Conservation (phyloP, 2,888 invertebrate genomes). For the Cantharis flavilabris region DNA sequence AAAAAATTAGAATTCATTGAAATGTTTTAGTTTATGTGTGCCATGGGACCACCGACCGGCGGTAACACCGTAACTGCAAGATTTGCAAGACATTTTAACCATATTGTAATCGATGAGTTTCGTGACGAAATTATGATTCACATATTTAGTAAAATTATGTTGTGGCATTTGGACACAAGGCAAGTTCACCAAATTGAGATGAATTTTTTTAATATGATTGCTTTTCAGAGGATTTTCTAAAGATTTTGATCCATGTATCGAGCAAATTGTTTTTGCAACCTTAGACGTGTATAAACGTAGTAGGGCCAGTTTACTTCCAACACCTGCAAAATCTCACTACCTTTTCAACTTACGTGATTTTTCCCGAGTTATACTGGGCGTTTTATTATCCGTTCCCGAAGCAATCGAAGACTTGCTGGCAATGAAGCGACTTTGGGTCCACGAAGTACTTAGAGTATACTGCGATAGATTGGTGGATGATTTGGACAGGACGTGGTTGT, state of each 20-base stretch:
- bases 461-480: constrained; percentile 89
- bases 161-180: constrained; percentile 97
- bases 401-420: constrained; percentile 83
- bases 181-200: constrained; percentile 39
- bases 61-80: constrained; percentile 80
- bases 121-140: constrained; percentile 80
- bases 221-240: constrained; percentile 83
- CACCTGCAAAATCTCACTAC: constrained; percentile 92
- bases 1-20: constrained; percentile 15
- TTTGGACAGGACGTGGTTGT: constrained; percentile 81
- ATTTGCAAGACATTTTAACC: constrained; percentile 85
- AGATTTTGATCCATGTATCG: constrained; percentile 91
- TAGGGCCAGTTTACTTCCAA: constrained; percentile 81
- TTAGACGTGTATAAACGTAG: constrained; percentile 86
- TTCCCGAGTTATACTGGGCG: constrained; percentile 90
- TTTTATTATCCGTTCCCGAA: constrained; percentile 89
- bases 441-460: constrained; percentile 90
- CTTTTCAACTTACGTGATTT: constrained; percentile 94
- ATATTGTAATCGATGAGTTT: constrained; percentile 87
- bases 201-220: constrained; percentile 1
- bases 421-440: constrained; percentile 93
- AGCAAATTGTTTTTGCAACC: constrained; percentile 85
- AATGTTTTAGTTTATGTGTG: constrained; percentile 74
- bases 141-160: constrained; percentile 87
- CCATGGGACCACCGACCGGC: constrained; percentile 84